These are phyloP conservation scores for Kradibia gibbosae DNA, from an alignment of 1,140 invertebrate species.

Conservation along the genomic window DNA sequence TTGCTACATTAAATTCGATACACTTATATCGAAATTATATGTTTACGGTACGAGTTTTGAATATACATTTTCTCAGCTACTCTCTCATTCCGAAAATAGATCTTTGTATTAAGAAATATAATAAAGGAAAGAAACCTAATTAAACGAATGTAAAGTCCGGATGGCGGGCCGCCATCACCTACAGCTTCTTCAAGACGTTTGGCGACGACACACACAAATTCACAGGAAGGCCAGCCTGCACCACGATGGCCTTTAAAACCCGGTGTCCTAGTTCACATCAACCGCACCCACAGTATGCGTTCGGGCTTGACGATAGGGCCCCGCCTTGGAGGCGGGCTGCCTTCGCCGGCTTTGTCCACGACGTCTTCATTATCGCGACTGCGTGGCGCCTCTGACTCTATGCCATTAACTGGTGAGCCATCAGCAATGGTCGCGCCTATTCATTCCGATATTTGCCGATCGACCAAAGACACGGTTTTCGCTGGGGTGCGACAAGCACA, in stretches of 20 bases:
- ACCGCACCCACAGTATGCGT: conserved; percentile 78
- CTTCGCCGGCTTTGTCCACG: conserved; percentile 8
- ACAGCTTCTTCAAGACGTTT: conserved; percentile 64
- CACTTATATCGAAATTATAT: too few relatives aligned
- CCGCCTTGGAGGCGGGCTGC: conserved; percentile 43
- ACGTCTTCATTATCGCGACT: conserved; percentile 31
- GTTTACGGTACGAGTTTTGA: too few relatives aligned
- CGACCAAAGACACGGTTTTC: background rate
- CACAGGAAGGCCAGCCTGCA: conserved; percentile 75
- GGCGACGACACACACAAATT: background rate
- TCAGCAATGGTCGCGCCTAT: conserved; percentile 45
- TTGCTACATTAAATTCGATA: too few relatives aligned
- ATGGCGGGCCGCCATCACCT: conserved; percentile 68
- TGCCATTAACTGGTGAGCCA: conserved; percentile 34
- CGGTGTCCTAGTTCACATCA: conserved; percentile 89
- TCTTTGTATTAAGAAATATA: background rate
- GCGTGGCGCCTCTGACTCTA: conserved; percentile 33
- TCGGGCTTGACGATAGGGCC: conserved; percentile 61
- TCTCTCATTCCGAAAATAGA: too few relatives aligned
- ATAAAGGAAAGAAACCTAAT: background rate
- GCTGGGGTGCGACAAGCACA: background rate
- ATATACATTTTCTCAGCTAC: too few relatives aligned
- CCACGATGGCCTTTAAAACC: conserved; percentile 90
- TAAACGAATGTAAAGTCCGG: conserved; percentile 59
- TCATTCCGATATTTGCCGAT: conserved; percentile 53